Percentiles rank a stretch among this genome's conserved stretches.
Conservation (phyloP, 2,888 invertebrate genomes). For the Dendrolimus houi region DNA sequence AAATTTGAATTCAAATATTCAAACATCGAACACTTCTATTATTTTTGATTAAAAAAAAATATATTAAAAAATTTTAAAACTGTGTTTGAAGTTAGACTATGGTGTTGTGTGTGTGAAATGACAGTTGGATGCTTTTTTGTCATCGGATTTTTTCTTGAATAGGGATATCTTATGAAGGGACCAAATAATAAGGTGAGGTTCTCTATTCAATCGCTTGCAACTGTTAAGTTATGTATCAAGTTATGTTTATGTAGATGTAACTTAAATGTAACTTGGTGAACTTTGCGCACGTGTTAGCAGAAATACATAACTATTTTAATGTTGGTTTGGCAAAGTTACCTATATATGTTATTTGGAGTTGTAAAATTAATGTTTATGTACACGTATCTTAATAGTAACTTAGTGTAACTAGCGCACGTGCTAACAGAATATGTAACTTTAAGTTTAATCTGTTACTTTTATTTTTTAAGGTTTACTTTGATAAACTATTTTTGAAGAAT, state of each 20-base stretch:
- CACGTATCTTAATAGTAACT: too few species aligned
- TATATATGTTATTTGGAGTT: too few species aligned
- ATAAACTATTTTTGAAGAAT: too few species aligned
- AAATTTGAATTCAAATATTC: constrained; percentile 11
- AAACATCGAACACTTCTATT: constrained; percentile 10
- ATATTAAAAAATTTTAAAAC: constrained; percentile 17
- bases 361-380: too few species aligned
- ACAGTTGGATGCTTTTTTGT: constrained; percentile 43
- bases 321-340: too few species aligned
- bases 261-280: not conserved
- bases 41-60: constrained; percentile 7
- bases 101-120: constrained; percentile 30
- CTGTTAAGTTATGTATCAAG: constrained; percentile 8
- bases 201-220: constrained; percentile 33
- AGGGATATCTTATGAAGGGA: constrained; percentile 49
- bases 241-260: not conserved
- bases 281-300: not conserved
- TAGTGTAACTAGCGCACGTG: too few species aligned
- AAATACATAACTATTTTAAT: too few species aligned
- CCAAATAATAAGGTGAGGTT: constrained; percentile 50
- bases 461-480: too few species aligned
- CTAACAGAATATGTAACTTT: too few species aligned
- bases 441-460: too few species aligned
- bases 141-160: constrained; percentile 45
- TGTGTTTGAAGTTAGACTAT: constrained; percentile 28